Evolutionary conservation across 2,113 vertebrate genomes (phyloP).

Genomic region (Prinia subflava): DNA sequence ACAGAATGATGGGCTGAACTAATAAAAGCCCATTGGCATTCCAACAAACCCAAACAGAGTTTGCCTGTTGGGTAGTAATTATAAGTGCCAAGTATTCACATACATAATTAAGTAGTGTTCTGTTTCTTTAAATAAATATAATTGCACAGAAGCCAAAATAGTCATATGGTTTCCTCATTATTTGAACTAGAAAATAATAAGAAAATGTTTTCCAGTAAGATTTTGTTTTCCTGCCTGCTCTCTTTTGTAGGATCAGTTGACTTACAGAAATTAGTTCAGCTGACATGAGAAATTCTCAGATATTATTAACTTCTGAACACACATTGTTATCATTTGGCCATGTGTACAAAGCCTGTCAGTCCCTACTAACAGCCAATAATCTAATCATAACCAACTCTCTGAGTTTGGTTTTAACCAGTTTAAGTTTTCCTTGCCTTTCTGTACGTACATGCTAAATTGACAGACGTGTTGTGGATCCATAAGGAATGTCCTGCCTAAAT

Average conservation of each 20-base stretch:
- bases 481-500: not conserved
- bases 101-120: slow-evolving; percentile 4
- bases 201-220: not conserved
- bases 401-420: not conserved
- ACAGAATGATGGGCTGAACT: slow-evolving; percentile 31
- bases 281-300: not conserved
- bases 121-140: slow-evolving; percentile 42
- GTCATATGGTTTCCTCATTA: not conserved
- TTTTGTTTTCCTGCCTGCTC: not conserved
- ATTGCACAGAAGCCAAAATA: not conserved
- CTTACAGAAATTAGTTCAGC: not conserved
- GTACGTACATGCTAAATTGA: not conserved
- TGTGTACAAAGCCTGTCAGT: not conserved
- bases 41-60: slow-evolving; percentile 15
- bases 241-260: not conserved
- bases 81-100: slow-evolving; percentile 29
- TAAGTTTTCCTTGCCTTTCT: not conserved
- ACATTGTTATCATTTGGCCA: not conserved
- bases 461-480: rapidly evolving
- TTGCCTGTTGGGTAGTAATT: slow-evolving; percentile 39
- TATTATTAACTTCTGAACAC: not conserved
- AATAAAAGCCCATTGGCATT: slow-evolving; percentile 52
- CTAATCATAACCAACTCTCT: not conserved
- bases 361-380: not conserved
- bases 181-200: not conserved